Evolutionary conservation across 2,797 vertebrate species (phyloP), one percentile per base, ranked within the genome.

Genomic region (Trachops cirrhosus): DNA sequence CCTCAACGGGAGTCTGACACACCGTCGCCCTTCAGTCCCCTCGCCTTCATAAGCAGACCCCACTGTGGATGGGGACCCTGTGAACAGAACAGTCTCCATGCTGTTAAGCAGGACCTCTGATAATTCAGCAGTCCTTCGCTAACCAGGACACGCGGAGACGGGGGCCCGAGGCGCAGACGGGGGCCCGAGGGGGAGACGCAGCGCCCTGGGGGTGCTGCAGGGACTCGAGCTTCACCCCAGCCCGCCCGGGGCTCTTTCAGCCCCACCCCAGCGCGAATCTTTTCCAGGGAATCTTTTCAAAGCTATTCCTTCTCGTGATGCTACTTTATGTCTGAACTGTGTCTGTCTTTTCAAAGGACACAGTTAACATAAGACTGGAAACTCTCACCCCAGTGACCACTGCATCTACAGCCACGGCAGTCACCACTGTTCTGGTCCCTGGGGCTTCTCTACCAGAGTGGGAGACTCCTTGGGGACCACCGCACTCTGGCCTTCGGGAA

Each of bases 401-500:
- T 74, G 41, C 48, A 96, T 84, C 87, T 24, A 97, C 86, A 96
- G 93, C 93, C 93, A 92, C 86, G 91, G 95, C 29, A 96, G 93
- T 95, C 96, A 95, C 74, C 92, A 90, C 96, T 96, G 95, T 95
- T 96, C 93, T 84, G 64, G 92, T 96, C 88, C 85, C 29, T 1
- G n/a, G 54, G 57, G n/a, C 64, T 8, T 18, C 57, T 32, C 6
- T 3, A 6, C 24, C 16, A 9, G 86, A 80, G 54, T 2, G 73
- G 77, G 84, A 62, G 79, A 21, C 22, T 14, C 48, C 96, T 78
- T 93, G 95, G 92, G 96, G 75, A 84, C 93, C 96, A 83, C 89
- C 73, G 96, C 8, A 0, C 71, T 93, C 85, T 71, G 93, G 73
- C 59, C 84, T 79, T 48, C 8, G n/a, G 83, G 73, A 48, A 39